Percentiles rank a stretch among this genome's conserved stretches.
Evolutionary conservation across 92 coral and sea anemone species (phyloP).

Genomic region (Muricea muricata): DNA sequence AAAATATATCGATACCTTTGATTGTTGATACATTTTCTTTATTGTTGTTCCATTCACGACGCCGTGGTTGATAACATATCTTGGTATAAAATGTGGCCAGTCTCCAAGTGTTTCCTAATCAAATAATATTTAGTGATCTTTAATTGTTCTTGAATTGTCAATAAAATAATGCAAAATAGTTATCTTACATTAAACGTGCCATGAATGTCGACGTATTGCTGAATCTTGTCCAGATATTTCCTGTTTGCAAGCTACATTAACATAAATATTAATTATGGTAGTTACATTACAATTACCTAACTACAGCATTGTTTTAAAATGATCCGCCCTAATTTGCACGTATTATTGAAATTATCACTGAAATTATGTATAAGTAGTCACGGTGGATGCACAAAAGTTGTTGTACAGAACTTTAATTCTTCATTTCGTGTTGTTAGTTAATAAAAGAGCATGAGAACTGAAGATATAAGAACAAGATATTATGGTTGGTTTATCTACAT

Average conservation of each 20-base stretch:
- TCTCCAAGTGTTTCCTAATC: conserved; percentile 6
- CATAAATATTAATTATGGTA: too few relatives aligned
- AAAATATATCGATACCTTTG: conserved; percentile 57
- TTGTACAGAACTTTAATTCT: too few relatives aligned
- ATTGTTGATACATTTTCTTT: conserved; percentile 53
- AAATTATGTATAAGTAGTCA: too few relatives aligned
- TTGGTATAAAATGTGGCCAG: conserved; percentile 53
- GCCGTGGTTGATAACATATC: conserved; percentile 77
- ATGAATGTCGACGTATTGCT: conserved; percentile 70
- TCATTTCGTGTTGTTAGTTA: too few relatives aligned
- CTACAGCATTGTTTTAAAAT: too few relatives aligned
- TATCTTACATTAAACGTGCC: conserved; percentile 51
- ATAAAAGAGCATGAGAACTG: too few relatives aligned
- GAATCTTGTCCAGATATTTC: conserved; percentile 69
- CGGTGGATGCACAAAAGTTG: too few relatives aligned
- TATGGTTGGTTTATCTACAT: too few relatives aligned
- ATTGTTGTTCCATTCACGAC: conserved; percentile 62
- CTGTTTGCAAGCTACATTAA: conserved; percentile 62
- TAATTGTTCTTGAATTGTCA: not conserved
- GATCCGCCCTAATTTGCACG: too few relatives aligned
- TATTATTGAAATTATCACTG: too few relatives aligned
- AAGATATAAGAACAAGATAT: too few relatives aligned
- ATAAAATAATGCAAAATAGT: not conserved
- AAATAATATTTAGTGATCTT: not conserved
- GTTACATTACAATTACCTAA: too few relatives aligned